These are phyloP conservation scores for Nothobranchius furzeri DNA, from an alignment of 2,113 vertebrate species.

Conservation along the genomic window DNA sequence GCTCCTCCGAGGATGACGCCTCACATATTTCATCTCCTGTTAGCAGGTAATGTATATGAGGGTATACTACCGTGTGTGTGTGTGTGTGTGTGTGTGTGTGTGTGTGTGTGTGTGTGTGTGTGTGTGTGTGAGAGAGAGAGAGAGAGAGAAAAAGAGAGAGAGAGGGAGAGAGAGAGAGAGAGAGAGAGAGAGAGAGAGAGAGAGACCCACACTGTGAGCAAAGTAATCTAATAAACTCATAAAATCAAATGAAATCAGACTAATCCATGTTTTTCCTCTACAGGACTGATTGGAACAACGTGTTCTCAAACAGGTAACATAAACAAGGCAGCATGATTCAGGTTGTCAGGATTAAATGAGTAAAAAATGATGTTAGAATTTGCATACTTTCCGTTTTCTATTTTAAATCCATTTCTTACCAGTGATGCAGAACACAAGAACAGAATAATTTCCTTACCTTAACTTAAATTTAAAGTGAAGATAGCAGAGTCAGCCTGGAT, in stretches of 20 bases:
- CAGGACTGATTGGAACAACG: conserved; percentile 32
- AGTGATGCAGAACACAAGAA: no score
- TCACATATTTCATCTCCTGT: conserved; percentile 21
- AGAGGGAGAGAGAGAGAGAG: neutral
- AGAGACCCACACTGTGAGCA: no score
- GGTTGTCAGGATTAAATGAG: neutral
- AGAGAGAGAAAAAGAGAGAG: neutral
- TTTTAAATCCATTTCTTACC: no score
- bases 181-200: neutral
- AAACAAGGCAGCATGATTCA: neutral
- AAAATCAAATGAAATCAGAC: neutral
- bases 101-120: neutral
- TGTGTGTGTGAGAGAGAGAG: conserved; percentile 1
- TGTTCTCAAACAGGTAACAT: conserved; percentile 38
- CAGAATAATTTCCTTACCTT: no score
- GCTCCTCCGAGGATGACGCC: conserved; percentile 32
- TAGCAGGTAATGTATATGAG: conserved; percentile 46
- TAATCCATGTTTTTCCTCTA: neutral
- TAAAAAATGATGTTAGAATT: no score
- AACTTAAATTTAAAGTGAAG: no score
- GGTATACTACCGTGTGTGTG: neutral
- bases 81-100: neutral
- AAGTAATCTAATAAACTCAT: no score
- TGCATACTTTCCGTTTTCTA: neutral
- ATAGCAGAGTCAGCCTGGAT: no score